These are phyloP conservation scores for Oncorhynchus masou DNA, from an alignment of 2,113 vertebrate species.

Conservation along the genomic window DNA sequence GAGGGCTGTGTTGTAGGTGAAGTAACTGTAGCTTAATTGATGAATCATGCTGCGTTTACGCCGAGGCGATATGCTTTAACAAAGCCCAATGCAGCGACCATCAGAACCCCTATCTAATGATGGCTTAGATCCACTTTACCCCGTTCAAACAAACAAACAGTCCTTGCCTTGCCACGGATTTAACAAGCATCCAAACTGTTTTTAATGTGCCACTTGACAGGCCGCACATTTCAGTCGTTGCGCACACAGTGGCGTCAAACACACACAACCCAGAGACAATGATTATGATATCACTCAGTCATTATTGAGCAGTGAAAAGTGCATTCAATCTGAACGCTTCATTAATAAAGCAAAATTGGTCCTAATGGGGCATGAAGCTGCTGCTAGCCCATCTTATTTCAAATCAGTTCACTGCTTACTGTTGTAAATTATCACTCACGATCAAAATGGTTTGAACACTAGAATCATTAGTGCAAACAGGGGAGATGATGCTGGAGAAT, in stretches of 20 bases:
- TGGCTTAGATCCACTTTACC: conserved; percentile 29
- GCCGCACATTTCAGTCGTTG: conserved; percentile 24
- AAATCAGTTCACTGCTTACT: conserved; percentile 20
- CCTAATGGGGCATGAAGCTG: conserved; percentile 37
- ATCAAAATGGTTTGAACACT: background rate
- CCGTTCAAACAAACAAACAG: conserved; percentile 35
- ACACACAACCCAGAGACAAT: conserved; percentile 9
- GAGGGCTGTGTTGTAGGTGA: background rate
- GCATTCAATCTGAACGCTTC: conserved; percentile 50
- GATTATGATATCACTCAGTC: conserved; percentile 29
- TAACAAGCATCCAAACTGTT: conserved; percentile 51
- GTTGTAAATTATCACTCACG: conserved; percentile 2
- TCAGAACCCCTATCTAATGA: conserved; percentile 8
- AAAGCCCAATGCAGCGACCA: conserved; percentile 3
- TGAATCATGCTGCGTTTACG: conserved; percentile 31
- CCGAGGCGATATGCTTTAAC: background rate
- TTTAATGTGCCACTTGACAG: conserved; percentile 41
- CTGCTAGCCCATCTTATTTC: conserved; percentile 24
- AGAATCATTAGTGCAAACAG: background rate
- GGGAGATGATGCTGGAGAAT: background rate
- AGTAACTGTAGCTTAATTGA: conserved; percentile 16
- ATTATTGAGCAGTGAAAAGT: conserved; percentile 43
- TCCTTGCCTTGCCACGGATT: conserved; percentile 23
- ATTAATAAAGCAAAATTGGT: conserved; percentile 29
- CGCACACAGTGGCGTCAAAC: background rate